Evolutionary conservation across 2,113 vertebrate genomes (phyloP), one percentile per base, ranked within the genome.

Genomic region (Istiophorus platypterus): DNA sequence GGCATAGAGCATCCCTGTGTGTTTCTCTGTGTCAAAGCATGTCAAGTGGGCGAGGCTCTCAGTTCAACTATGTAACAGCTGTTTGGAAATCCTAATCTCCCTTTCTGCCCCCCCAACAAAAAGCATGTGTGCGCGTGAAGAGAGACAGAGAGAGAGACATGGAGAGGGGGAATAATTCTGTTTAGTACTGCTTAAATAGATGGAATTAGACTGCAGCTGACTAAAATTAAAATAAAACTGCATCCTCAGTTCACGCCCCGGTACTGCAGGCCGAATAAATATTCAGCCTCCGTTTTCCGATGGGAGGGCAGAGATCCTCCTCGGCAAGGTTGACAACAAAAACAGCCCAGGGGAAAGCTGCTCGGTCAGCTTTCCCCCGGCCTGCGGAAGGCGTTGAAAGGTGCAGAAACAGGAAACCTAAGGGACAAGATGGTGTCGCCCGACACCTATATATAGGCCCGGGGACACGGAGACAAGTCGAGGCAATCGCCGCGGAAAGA

Each of bases 61-160:
- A 22, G 24, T 67, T 18, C 54, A 82, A 72, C 34, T 84, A 78
- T 82, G 86, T 49, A 57, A 59, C 82, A 85, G 79, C 82, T 87
- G 81, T 78, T 80, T 61, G 75, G 56, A 81, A 85, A 82, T 78
- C 73, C 54, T 78, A 58, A 65, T 58, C 56, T 77, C 52, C 65
- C 69, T 34, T 18, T 1, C 66, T 64, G 72, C 77, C 85, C 85
- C 80, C 75, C 37, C 47, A 0, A 18, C 20, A 70, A 29, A 82
- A 76, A 75, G 61, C 27, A 37, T 34, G 67, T 47, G 22, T 45
- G 39, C 8, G 39, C 2, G 31, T 42, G 8, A 41, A 20, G 2
- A 45, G 45, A n/a, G 10, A 39, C 5, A 17, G 7, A 26, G 12
- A 37, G 26, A 17, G 26, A 34, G 47, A 27, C 13, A 58, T 58